Conservation (phyloP, 2,113 vertebrate species). For the Saguinus midas region DNA sequence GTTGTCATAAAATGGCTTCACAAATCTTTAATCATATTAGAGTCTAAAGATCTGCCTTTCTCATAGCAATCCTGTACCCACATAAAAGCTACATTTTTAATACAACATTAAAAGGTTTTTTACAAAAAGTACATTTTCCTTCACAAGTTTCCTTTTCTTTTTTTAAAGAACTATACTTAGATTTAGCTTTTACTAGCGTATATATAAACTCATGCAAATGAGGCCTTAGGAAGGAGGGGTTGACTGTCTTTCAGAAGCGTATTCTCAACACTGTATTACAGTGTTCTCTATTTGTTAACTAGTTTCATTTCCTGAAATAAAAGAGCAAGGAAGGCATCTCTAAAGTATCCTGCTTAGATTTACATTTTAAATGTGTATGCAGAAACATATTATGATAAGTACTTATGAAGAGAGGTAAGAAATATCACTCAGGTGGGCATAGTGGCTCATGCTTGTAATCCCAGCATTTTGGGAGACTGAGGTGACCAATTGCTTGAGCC, state of each 20-base stretch:
- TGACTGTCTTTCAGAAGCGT: neutral
- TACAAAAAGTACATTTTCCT: neutral
- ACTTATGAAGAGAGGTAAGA: neutral
- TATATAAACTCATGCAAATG: neutral
- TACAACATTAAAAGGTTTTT: neutral
- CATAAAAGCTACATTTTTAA: neutral
- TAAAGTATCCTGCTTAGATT: neutral
- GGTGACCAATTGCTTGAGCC: no score
- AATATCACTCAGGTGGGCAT: neutral
- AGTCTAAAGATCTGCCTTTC: neutral
- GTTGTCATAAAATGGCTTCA: neutral
- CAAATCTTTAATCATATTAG: neutral
- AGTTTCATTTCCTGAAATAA: neutral
- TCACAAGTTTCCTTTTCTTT: neutral
- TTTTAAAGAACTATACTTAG: neutral
- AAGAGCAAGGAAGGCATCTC: neutral
- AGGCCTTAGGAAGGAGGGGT: neutral
- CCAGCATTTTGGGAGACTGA: no score
- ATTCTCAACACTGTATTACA: neutral
- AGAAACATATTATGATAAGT: neutral
- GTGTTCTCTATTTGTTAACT: neutral
- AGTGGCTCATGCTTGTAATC: no score
- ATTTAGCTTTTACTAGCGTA: neutral
- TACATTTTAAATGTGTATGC: neutral
- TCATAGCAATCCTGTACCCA: neutral